Base-by-base conservation (phyloP, 23 tunicate genomes). In the Corella eumyota region DNA sequence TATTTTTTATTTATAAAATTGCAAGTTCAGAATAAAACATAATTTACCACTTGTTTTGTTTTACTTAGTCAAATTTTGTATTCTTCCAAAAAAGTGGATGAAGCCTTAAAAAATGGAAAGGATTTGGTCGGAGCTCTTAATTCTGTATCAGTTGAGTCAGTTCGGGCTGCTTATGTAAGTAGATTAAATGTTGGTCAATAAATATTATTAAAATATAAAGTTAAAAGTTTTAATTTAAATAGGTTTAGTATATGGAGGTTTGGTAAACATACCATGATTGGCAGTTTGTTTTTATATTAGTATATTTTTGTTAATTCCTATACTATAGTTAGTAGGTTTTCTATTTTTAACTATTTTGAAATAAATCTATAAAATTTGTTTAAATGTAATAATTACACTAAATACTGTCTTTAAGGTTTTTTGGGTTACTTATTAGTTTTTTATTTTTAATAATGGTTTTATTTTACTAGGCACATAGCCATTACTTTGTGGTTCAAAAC, bases 391-490 rank as follows among this genome's bases (percentile, higher is more conserved):
- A n/a, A n/a, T n/a, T n/a, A n/a, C n/a, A n/a, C n/a, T n/a, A n/a
- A n/a, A n/a, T n/a, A n/a, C n/a, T n/a, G n/a, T n/a, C n/a, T n/a
- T n/a, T n/a, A n/a, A n/a, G n/a, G n/a, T n/a, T n/a, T n/a, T n/a
- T n/a, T n/a, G n/a, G n/a, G n/a, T n/a, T n/a, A n/a, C n/a, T n/a
- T n/a, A n/a, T n/a, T n/a, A n/a, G n/a, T n/a, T n/a, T n/a, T n/a
- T n/a, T n/a, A n/a, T n/a, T n/a, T n/a, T n/a, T n/a, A n/a, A n/a
- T n/a, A n/a, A n/a, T n/a, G n/a, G n/a, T n/a, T n/a, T n/a, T n/a
- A n/a, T n/a, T n/a, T n/a, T n/a, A n/a, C n/a, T n/a, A 88, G 96
- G 96, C 96, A 0, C 96, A 88, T 45, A 33, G 68, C 22, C 96
- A 88, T 51, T 73, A 58, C 57, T 73, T 71, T 56, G 77, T 88